These are phyloP conservation scores for Agraylea sexmaculata DNA, from an alignment of 1,140 invertebrate species.

Conservation along the genomic window DNA sequence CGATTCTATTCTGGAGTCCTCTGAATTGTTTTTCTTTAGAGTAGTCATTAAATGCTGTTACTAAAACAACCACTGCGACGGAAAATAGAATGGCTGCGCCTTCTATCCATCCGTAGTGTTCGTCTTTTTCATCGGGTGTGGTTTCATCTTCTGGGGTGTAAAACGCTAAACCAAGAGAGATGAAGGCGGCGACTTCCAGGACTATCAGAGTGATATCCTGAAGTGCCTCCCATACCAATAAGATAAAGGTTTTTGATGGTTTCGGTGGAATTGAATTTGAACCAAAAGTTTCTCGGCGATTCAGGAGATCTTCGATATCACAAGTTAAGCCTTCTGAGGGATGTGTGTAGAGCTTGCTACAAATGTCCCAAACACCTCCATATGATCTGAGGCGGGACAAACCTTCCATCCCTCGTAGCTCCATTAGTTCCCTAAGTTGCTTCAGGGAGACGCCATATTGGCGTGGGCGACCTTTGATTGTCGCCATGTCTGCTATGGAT, in stretches of 20 bases:
- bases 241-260: slow-evolving; percentile 39
- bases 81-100: slow-evolving; percentile 52
- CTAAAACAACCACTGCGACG: slow-evolving; percentile 52
- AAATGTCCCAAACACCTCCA: slow-evolving; percentile 71
- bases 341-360: slow-evolving; percentile 74
- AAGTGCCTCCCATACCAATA: slow-evolving; percentile 56
- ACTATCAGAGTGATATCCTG: slow-evolving; percentile 61
- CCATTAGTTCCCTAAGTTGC: slow-evolving; percentile 79
- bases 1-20: slow-evolving; percentile 55
- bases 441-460: slow-evolving; percentile 68
- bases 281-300: slow-evolving; percentile 44
- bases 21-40: slow-evolving; percentile 56
- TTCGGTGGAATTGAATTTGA: slow-evolving; percentile 55
- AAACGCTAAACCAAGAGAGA: slow-evolving; percentile 42
- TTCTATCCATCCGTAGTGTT: slow-evolving; percentile 45
- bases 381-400: slow-evolving; percentile 56
- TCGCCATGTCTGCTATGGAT: slow-evolving; percentile 40
- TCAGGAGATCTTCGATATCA: slow-evolving; percentile 38
- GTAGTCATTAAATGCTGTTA: slow-evolving; percentile 58
- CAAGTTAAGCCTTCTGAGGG: slow-evolving; percentile 59
- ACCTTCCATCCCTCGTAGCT: slow-evolving; percentile 65
- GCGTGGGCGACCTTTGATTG: slow-evolving; percentile 58
- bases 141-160: slow-evolving; percentile 11
- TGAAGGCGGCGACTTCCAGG: slow-evolving; percentile 36
- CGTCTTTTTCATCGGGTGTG: slow-evolving; percentile 25